These are phyloP conservation scores for Ailuropoda melanoleuca DNA, from an alignment of 2,113 vertebrate species.

Conservation along the genomic window DNA sequence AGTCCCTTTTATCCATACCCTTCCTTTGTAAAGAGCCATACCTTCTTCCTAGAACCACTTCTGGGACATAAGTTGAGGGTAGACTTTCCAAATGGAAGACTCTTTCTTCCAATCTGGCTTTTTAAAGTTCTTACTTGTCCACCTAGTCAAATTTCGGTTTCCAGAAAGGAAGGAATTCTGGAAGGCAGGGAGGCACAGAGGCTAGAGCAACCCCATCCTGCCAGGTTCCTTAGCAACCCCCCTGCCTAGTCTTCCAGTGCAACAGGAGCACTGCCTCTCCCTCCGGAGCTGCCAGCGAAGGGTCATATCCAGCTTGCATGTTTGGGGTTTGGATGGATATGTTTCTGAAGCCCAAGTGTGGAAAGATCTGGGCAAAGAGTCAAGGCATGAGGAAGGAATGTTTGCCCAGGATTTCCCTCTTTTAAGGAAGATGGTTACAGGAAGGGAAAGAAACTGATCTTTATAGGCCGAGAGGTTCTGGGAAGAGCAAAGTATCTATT, in stretches of 20 bases:
- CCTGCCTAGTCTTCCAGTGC: background rate
- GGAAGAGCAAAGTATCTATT: background rate
- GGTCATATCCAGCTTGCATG: constrained; percentile 10
- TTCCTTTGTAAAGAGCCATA: background rate
- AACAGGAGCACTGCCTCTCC: background rate
- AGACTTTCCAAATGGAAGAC: background rate
- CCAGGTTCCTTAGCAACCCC: background rate
- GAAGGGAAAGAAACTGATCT: background rate
- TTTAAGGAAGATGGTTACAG: constrained; percentile 40
- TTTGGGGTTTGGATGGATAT: constrained; percentile 37
- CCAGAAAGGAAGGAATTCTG: background rate
- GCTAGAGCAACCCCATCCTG: background rate
- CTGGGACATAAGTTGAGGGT: background rate
- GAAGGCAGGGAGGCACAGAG: background rate
- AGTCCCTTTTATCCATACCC: background rate
- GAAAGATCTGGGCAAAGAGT: constrained; percentile 51
- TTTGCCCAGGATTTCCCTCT: constrained; percentile 55
- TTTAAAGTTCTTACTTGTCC: background rate
- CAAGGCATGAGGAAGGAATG: constrained; percentile 40
- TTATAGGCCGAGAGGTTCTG: background rate
- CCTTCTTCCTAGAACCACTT: background rate
- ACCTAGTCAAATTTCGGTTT: background rate
- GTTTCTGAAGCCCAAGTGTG: constrained; percentile 16
- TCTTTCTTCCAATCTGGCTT: background rate
- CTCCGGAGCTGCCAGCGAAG: background rate